Evolutionary conservation across 2,113 vertebrate genomes (phyloP), one percentile per base, ranked within the genome.

Genomic region (Canis aureus): DNA sequence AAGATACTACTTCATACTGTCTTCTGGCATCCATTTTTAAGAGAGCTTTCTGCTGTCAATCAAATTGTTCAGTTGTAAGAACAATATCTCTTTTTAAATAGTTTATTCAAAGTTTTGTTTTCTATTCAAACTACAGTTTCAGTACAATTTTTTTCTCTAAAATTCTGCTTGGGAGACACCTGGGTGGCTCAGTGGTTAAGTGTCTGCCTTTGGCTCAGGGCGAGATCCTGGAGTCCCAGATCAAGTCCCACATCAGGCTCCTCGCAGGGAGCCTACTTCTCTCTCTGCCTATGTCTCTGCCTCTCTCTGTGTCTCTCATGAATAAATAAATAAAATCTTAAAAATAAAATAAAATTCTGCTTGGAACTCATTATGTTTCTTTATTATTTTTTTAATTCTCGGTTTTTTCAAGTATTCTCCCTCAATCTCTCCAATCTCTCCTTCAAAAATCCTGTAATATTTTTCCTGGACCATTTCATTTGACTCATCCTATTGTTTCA

Each of bases 301-400:
- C 43, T 43, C 43, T 43, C 43, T 43, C 43, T 43, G 5, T 43
- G 43, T 43, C 43, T 43, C 43, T 43, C 43, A 43, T 43, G 43
- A 43, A 43, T 43, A 43, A 43, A 43, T 5, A 43, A 43, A 43
- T 43, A 43, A 43, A 43, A 43, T 43, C 43, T 43, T 43, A 43
- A 43, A 43, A 43, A 43, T 43, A 43, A 43, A 43, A 43, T 59
- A 69, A 78, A 84, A 57, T 55, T 76, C 51, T 86, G 3, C 6
- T 95, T 88, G 43, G 38, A 89, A 97, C 7, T 94, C n/a, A 95
- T 51, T 67, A 23, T 83, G 13, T 17, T 74, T 93, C 32, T 80
- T 83, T 53, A 38, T 53, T 69, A 69, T 55, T 57, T 92, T 81
- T n/a, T 9, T 11, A 3, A 81, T 5, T 51, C 43, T 16, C 43